Evolutionary conservation across 2,888 invertebrate species (phyloP).

Genomic region (Crepidodera aurea): DNA sequence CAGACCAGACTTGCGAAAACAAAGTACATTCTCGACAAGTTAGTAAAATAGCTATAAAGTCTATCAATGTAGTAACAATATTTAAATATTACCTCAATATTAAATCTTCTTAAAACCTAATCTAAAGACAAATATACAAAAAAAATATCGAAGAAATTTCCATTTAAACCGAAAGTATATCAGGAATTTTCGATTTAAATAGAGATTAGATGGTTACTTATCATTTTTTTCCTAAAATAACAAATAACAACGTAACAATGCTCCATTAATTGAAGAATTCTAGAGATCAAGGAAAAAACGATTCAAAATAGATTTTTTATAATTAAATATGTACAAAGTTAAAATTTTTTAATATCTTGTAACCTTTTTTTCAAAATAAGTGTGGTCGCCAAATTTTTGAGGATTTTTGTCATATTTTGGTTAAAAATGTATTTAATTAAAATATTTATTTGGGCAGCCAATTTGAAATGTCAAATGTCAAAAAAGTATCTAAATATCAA

Average conservation of each 20-base stretch:
- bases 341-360: constrained; percentile 23
- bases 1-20: constrained; percentile 39
- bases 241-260: constrained; percentile 26
- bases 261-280: constrained; percentile 15
- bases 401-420: too few relatives aligned
- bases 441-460: neutral
- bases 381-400: neutral
- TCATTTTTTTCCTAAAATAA: constrained; percentile 26
- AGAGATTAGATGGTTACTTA: constrained; percentile 1
- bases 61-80: constrained; percentile 55
- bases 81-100: constrained; percentile 49
- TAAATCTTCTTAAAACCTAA: constrained; percentile 39
- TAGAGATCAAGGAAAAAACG: constrained; percentile 23
- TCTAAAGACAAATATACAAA: constrained; percentile 38
- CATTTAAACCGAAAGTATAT: neutral
- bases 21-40: constrained; percentile 36
- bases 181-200: neutral
- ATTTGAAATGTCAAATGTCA: too few relatives aligned
- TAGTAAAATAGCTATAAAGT: constrained; percentile 47
- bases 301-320: constrained; percentile 18
- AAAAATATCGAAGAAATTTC: constrained; percentile 6
- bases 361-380: neutral
- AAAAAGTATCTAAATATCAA: too few relatives aligned
- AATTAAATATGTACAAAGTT: constrained; percentile 32
- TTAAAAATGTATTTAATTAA: too few relatives aligned